These are phyloP conservation scores for Hippocampus mohnikei DNA, from an alignment of 2,113 vertebrate species.

Conservation along the genomic window DNA sequence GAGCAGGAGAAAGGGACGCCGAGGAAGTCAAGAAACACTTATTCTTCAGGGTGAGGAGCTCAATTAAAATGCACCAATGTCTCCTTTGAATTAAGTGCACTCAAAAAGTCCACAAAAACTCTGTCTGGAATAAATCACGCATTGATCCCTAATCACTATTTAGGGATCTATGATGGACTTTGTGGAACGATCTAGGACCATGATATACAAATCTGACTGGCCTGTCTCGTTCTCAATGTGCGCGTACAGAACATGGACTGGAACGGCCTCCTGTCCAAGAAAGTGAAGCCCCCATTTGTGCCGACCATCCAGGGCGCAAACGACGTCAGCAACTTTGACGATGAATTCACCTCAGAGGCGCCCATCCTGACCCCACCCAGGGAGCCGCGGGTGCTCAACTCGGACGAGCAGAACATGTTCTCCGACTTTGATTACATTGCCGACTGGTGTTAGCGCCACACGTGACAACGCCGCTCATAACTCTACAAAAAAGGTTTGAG, in stretches of 20 bases:
- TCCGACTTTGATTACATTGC: constrained; percentile 97
- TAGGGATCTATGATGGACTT: background rate
- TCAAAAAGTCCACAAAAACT: background rate
- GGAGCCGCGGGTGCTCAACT: constrained; percentile 87
- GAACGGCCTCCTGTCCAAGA: constrained; percentile 89
- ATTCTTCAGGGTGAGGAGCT: constrained; percentile 86
- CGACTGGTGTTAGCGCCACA: constrained; percentile 87
- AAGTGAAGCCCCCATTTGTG: constrained; percentile 93
- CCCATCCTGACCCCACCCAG: constrained; percentile 94
- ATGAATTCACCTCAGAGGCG: constrained; percentile 97
- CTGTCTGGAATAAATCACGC: background rate
- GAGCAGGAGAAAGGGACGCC: constrained; percentile 91
- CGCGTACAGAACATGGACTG: constrained; percentile 85
- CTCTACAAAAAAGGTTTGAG: background rate
- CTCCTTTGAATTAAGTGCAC: background rate
- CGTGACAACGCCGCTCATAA: constrained; percentile 61
- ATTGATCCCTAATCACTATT: background rate
- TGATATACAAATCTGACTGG: background rate
- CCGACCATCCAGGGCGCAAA: constrained; percentile 87
- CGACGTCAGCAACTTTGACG: constrained; percentile 98
- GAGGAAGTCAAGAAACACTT: constrained; percentile 97
- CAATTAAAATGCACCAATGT: background rate
- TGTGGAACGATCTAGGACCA: background rate
- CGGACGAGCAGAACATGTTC: constrained; percentile 92
- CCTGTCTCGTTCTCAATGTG: background rate